A percentile compares a stretch with the other conserved stretches of the same genome.
These are phyloP conservation scores for Diadophis punctatus DNA, from an alignment of 2,113 vertebrate genomes.

Conservation along the genomic window DNA sequence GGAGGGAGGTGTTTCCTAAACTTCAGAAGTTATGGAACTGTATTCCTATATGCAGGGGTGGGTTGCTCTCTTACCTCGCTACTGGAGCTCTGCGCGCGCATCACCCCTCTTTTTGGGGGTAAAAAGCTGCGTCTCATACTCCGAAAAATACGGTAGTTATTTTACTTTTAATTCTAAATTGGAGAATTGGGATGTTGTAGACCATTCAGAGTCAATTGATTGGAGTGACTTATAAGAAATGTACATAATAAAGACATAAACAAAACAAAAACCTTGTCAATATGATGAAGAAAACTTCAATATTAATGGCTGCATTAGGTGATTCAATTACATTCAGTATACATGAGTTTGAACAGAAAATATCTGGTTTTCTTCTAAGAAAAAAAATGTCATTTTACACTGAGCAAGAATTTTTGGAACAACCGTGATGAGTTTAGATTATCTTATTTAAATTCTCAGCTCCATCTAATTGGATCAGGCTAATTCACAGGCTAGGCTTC, in stretches of 20 bases:
- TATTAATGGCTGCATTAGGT: conserved; percentile 11
- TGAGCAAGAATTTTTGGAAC: not conserved
- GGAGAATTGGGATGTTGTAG: not conserved
- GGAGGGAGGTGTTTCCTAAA: not conserved
- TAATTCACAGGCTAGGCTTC: conserved; percentile 41
- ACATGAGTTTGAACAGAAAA: not conserved
- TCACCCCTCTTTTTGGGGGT: too few species aligned
- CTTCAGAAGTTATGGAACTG: not conserved
- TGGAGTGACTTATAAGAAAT: not conserved
- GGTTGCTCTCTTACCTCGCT: too few species aligned
- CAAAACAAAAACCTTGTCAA: not conserved
- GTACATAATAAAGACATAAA: not conserved
- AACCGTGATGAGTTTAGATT: not conserved
- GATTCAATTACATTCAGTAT: not conserved
- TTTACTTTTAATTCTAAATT: too few species aligned
- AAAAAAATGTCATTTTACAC: conserved; percentile 15
- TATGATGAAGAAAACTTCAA: not conserved
- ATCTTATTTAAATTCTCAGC: conserved; percentile 51
- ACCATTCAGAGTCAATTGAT: not conserved
- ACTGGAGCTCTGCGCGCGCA: too few species aligned
- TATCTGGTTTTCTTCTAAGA: not conserved
- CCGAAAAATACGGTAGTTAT: too few species aligned
- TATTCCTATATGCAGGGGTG: too few species aligned
- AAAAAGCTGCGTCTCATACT: too few species aligned
- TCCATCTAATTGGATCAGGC: conserved; percentile 46